Evolutionary conservation across 92 coral and sea anemone species (phyloP), one percentile per base, ranked within the genome.

Genomic region (Phenganax stokvisi): DNA sequence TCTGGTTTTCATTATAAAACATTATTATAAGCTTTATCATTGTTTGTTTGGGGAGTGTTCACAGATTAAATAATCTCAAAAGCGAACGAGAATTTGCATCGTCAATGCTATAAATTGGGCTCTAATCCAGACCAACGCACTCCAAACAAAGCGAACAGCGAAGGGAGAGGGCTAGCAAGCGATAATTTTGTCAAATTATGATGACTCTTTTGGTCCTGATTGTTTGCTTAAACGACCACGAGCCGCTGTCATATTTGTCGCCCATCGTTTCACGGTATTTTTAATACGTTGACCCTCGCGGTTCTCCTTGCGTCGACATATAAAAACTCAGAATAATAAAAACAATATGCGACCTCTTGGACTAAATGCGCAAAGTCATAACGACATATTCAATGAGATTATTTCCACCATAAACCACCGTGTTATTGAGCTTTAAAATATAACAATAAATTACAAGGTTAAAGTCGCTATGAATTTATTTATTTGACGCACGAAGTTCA

Each of bases 211-310:
- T 68, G 7, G 53, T 37, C 11, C 6, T 37, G 53, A 68, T 28
- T 28, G 72, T 66, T 66, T 66, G 37, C 37, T 13, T 66, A 66
- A 66, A 66, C 28, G 73, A 68, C 53, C 73, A 68, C 73, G 73
- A 68, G 73, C 47, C 52, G 73, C 73, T 68, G 73, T 68, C 73
- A 68, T 10, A 68, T 68, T 68, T 68, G 73, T 68, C 73, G 73
- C 73, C 53, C 73, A 68, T 68, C 73, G 29, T 30, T 37, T 30
- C 52, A 68, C 73, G 13, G 73, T 37, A 68, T 68, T 68, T 37
- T 6, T 68, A 12, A n/a, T 53, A 30, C 52, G 52, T 0, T 29
- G 31, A 10, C 10, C 10, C 54, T 3, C 1, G 52, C 73, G 30
- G 53, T 12, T 17, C n/a, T 68, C 15, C 16, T 53, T 68, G 73